Percentiles rank a stretch among this genome's conserved stretches.
Conservation (phyloP, 2,113 vertebrate species). For the Phylloscopus trochilus region DNA sequence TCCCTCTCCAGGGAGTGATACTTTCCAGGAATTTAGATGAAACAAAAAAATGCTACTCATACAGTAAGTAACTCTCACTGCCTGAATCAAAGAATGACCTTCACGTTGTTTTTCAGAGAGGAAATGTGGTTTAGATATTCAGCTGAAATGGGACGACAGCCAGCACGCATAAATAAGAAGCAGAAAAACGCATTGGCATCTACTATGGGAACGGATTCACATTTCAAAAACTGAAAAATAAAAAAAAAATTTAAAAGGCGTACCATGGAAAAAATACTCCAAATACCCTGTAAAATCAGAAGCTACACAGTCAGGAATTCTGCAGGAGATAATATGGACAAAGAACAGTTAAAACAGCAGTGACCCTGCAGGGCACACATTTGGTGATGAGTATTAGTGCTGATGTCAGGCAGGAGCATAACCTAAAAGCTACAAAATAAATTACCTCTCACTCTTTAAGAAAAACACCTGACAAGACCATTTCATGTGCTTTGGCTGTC, state of each 20-base stretch:
- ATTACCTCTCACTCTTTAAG: neutral
- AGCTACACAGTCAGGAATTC: neutral
- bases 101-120: neutral
- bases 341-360: neutral
- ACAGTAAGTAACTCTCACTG: neutral
- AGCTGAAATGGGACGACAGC: neutral
- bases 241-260: neutral
- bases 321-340: neutral
- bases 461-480: neutral
- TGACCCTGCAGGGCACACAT: neutral
- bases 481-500: neutral
- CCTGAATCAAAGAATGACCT: slow-evolving; percentile 28
- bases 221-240: neutral
- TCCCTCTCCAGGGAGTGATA: neutral
- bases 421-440: neutral
- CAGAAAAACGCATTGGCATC: neutral
- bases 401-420: neutral
- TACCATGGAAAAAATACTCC: neutral
- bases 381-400: neutral
- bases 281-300: neutral
- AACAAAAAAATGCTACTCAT: neutral
- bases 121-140: slow-evolving; percentile 19
- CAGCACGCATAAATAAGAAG: slow-evolving; percentile 5
- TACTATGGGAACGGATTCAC: neutral
- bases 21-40: neutral